Evolutionary conservation across 1,140 invertebrate genomes (phyloP), one percentile per base, ranked within the genome.

Genomic region (Drosophila tani): DNA sequence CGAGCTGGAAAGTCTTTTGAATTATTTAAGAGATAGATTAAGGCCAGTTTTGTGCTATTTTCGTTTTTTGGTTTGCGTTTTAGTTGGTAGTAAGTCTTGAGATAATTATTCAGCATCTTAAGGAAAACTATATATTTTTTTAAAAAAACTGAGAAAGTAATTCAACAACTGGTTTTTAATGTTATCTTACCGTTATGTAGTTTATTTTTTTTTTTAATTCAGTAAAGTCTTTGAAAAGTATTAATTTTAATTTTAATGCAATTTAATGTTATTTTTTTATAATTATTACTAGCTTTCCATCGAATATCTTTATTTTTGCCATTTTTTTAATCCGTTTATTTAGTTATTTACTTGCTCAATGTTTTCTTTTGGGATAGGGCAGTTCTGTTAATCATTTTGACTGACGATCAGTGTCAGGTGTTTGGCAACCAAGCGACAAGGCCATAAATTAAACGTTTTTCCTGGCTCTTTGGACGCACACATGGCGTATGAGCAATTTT

Each of bases 401-500:
- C 53, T 73, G 69, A 73, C 69, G 74, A 86, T 66, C 51, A 45
- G 47, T 79, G 82, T 53, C 83, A 88, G 84, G 71, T 87, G 76
- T 80, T 86, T 80, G 76, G 84, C 70, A 88, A 88, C 60, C 67
- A 47, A 45, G 62, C 59, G 38, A 66, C 41, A 66, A 40, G 55
- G 15, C 60, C 51, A 84, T 87, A 84, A 88, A 84, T 86, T 69
- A 65, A 58, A 46, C 40, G 40, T 43, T 68, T 49, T 29, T 19
- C 40, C n/a, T 38, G 7, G 46, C 19, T 43, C 27, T 19, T 38
- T 8, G 63, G 47, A 12, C 14, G 51, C 47, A 75, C 65, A 84
- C 81, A 77, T 57, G 68, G 80, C 76, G 84, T 87, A 87, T 87
- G 53, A 51, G 83, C 80, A 88, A 78, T 56, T 68, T 68, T 56